These are phyloP conservation scores for Cantharis nigra DNA, from an alignment of 2,888 invertebrate genomes.

Conservation along the genomic window DNA sequence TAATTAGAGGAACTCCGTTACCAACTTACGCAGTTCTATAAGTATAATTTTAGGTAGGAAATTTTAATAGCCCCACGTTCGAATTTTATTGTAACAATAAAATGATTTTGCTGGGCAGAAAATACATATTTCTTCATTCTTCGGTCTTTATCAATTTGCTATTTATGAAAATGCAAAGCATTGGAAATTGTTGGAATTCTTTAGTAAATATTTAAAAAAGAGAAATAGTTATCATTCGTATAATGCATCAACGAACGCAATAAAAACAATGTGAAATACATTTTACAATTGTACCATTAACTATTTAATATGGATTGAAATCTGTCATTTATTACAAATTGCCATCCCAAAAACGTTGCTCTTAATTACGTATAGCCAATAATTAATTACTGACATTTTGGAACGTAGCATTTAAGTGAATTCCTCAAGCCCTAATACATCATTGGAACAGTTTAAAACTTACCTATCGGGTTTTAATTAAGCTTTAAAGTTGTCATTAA, in stretches of 20 bases:
- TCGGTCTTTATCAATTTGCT: not conserved
- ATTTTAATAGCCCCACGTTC: not conserved
- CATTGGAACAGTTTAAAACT: constrained; percentile 18
- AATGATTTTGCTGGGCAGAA: not conserved
- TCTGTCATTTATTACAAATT: constrained; percentile 27
- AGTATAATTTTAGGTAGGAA: not conserved
- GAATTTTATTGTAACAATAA: not conserved
- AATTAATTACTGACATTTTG: constrained; percentile 44
- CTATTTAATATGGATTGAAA: constrained; percentile 3
- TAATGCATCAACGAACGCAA: not conserved
- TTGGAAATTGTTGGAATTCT: not conserved
- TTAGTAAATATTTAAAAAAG: not conserved
- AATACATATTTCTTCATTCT: not conserved
- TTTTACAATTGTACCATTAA: not conserved
- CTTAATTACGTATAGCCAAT: constrained; percentile 44
- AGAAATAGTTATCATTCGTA: not conserved
- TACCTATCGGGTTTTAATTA: constrained; percentile 23
- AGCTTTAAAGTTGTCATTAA: constrained; percentile 4
- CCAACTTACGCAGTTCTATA: too few species aligned
- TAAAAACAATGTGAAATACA: not conserved
- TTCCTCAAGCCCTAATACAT: constrained; percentile 28
- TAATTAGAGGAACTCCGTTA: too few species aligned
- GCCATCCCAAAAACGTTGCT: constrained; percentile 34
- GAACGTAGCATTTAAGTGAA: constrained; percentile 38
- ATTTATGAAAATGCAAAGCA: not conserved